Base-by-base conservation (phyloP, 92 coral and sea anemone species). In the Siderastrea siderea region DNA sequence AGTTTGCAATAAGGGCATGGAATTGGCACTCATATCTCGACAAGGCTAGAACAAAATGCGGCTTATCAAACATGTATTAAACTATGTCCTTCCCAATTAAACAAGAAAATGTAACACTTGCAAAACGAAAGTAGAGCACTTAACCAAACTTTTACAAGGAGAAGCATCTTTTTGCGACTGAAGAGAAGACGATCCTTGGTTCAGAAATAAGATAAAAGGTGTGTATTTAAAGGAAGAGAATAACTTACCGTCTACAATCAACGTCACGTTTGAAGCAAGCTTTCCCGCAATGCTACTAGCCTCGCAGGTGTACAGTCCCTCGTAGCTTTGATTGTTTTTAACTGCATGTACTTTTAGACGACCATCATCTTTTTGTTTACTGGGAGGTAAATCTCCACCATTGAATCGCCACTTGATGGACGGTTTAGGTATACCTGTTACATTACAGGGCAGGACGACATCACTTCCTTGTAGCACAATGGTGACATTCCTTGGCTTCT, bases 381-480 rank as follows among this genome's bases (percentile, higher is more conserved):
- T 71, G 9, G 55, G 75, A 46, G 75, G 75, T 9, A 75, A 17
- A 2, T 17, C 44, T 11, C 78, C 84, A 63, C 75, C 69, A 53
- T 38, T 85, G 46, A 85, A 85, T 38, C 48, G 7, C 93, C 93
- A 90, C 2, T 19, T 26, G 55, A 86, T 81, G 17, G 59, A 47
- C 3, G 93, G 93, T 5, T 43, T 19, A 3, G 93, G 93, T 38
- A 85, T 53, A 8, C 93, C 93, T 51, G 71, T 17, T 45, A 86
- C 93, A 65, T 77, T 49, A 89, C 93, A 90, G 11, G 74, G 76
- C 43, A 90, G 80, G 61, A 75, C 86, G 64, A 74, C 86, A 46
- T 58, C 51, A 17, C 46, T 77, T 72, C 80, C 90, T 46, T 63
- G 38, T 58, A 47, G 14, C 44, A 50, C 79, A 67, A 67, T 80